Evolutionary conservation across 2,113 vertebrate species (phyloP).

Genomic region (Hemibates koningsi): DNA sequence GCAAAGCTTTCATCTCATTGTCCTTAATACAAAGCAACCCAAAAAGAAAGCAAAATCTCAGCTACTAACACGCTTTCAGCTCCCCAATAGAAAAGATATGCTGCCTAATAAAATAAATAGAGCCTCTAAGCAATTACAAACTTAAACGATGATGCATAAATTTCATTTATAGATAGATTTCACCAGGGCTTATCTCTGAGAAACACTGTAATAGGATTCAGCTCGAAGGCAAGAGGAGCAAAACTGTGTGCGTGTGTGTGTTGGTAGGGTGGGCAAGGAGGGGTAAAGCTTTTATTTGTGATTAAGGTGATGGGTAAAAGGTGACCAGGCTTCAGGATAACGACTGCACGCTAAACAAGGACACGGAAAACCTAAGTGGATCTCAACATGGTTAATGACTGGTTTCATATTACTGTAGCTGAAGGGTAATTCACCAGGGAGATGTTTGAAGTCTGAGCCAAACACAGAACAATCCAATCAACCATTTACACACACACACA

Average conservation of each 20-base stretch:
- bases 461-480: constrained; percentile 47
- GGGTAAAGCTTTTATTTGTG: neutral
- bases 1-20: constrained; percentile 1
- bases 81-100: neutral
- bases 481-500: neutral
- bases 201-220: constrained; percentile 50
- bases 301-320: constrained; percentile 30
- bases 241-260: neutral
- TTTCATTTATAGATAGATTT: constrained; percentile 55
- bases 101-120: constrained; percentile 35
- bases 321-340: constrained; percentile 26
- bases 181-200: constrained; percentile 42
- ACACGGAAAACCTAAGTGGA: constrained; percentile 4
- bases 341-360: constrained; percentile 2
- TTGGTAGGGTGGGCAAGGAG: neutral
- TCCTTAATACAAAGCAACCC: constrained; percentile 3
- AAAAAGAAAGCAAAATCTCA: neutral
- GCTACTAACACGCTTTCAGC: neutral
- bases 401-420: constrained; percentile 7
- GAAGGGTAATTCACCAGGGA: constrained; percentile 37
- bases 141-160: constrained; percentile 52
- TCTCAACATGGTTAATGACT: constrained; percentile 16
- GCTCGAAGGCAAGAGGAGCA: neutral
- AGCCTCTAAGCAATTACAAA: constrained; percentile 48
- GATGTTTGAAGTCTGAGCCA: constrained; percentile 18